Percentiles rank a stretch among this genome's conserved stretches.
These are phyloP conservation scores for Fopius arisanus DNA, from an alignment of 1,140 invertebrate species.

Conservation along the genomic window DNA sequence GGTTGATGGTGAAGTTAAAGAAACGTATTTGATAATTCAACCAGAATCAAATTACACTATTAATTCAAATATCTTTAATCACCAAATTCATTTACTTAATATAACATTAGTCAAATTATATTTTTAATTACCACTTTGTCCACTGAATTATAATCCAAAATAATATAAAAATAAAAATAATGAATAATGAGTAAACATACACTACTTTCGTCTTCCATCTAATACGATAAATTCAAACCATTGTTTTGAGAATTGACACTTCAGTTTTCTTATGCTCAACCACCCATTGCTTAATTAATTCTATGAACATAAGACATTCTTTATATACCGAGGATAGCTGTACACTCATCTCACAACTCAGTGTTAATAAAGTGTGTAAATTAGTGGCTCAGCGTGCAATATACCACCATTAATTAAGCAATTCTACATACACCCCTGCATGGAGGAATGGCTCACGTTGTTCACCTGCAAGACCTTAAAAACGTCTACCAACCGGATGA, in stretches of 20 bases:
- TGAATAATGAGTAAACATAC: background rate
- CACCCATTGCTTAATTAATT: background rate
- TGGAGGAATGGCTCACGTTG: background rate
- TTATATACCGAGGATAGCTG: background rate
- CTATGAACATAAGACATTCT: background rate
- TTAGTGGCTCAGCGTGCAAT: background rate
- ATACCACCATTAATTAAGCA: background rate
- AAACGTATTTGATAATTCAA: no score
- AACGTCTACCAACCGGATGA: slow-evolving; percentile 6
- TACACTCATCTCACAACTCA: no score
- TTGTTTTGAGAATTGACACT: background rate
- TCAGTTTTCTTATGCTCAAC: background rate
- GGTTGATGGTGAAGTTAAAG: no score
- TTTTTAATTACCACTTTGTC: background rate
- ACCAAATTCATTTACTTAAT: no score
- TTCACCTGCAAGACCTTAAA: background rate
- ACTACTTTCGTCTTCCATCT: slow-evolving; percentile 26
- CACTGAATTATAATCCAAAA: background rate
- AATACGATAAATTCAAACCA: background rate
- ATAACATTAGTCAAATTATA: no score
- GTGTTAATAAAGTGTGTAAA: background rate
- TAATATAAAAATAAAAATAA: background rate
- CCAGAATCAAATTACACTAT: no score
- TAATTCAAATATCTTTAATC: no score
- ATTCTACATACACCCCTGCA: background rate